Evolutionary conservation across 2,113 vertebrate species (phyloP), one percentile per base, ranked within the genome.

Genomic region (Dascyllus trimaculatus): DNA sequence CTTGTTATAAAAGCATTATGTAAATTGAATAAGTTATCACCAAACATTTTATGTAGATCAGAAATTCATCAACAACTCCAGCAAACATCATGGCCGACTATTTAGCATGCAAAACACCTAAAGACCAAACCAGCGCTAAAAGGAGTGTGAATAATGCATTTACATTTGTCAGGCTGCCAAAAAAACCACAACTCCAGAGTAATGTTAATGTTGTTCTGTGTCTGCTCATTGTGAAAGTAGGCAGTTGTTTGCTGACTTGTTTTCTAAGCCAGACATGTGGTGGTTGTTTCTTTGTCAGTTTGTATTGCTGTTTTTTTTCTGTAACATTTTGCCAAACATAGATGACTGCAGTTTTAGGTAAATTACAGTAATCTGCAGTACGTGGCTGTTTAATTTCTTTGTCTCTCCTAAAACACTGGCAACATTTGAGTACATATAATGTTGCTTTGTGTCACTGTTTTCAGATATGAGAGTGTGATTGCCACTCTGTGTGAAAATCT

Each of bases 401-500:
- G 3, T 80, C 8, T 69, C 5, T 45, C 4, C 15, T 26, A 13
- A 32, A 21, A 19, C 2, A 46, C 66, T 60, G 63, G 22, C 5
- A 48, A n/a, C 15, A 18, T 60, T 40, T 75, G 5, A 77, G 3
- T 32, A 13, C 19, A 48, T 43, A 7, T 71, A 5, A 22, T 26
- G 19, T 35, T 57, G 10, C n/a, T 75, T 49, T 70, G 3, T 76
- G 49, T 74, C 5, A 61, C 53, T 79, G 46, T 76, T 35, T 67
- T 4, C 51, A 99, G 98, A 91, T 99, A 99, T 0, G 98, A 99
- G 93, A 99, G 97, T 0, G 97, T 99, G 75, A 99, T 99, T 0
- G 97, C 97, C 78, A 99, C 98, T 0, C 93, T 99, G 19, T 99
- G 97, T 0, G 98, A 99, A 94, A 99, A 99, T 88, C 94, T 99